A percentile compares a stretch with the other conserved stretches of the same genome.
phyloP scores from a whole-genome alignment of 2,888 invertebrate species.

The Spatulosminthurus flaviceps region DNA sequence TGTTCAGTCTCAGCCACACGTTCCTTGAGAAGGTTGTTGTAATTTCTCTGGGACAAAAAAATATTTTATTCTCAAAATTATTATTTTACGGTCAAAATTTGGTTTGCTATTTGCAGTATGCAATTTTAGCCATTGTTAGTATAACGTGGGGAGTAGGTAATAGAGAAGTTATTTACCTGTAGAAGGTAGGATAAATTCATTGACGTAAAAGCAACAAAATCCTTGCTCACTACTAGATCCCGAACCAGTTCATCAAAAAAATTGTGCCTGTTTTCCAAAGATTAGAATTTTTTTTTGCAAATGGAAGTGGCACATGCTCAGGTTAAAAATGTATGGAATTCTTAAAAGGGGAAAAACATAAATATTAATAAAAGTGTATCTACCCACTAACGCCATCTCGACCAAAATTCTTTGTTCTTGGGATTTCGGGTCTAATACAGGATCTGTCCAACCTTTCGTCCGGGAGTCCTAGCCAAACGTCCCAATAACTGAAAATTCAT shows the following conservation, averaged over 20 bases:
- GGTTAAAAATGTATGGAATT: too few species aligned
- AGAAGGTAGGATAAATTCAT: constrained; percentile 31
- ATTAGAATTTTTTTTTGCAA: neutral
- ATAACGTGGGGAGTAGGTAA: too few species aligned
- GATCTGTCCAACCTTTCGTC: constrained; percentile 23
- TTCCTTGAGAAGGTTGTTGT: neutral
- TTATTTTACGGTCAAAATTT: neutral
- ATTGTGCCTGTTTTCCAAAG: constrained; percentile 5
- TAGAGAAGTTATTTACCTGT: constrained; percentile 16
- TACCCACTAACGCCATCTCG: constrained; percentile 43
- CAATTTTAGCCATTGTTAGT: too few species aligned
- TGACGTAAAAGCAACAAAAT: constrained; percentile 35
- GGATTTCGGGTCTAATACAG: constrained; percentile 46
- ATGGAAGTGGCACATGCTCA: too few species aligned
- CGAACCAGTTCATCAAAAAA: constrained; percentile 28
- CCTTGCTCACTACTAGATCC: constrained; percentile 23
- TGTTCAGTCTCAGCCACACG: neutral
- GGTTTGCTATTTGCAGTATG: too few species aligned
- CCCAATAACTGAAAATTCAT: constrained; percentile 42
- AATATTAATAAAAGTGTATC: neutral
- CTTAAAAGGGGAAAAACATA: too few species aligned
- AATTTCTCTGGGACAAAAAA: constrained; percentile 12
- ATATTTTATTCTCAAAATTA: neutral
- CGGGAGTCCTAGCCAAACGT: constrained; percentile 37
- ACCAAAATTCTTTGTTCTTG: constrained; percentile 41